Percentiles rank a stretch among this genome's conserved stretches.
These are phyloP conservation scores for Itoplectis maculator DNA, from an alignment of 2,888 invertebrate genomes.

Conservation along the genomic window DNA sequence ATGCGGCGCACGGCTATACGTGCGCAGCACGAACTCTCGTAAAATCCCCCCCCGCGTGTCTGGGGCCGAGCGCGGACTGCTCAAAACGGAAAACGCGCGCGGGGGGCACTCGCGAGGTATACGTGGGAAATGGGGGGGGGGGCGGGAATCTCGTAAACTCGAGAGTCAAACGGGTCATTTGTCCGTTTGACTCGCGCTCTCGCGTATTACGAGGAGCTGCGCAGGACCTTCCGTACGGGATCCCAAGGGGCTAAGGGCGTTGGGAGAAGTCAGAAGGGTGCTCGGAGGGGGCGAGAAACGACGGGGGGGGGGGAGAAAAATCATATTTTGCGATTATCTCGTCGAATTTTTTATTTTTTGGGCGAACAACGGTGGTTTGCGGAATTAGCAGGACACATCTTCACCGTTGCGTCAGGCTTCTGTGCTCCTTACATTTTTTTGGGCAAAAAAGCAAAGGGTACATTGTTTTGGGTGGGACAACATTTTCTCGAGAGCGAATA, in stretches of 20 bases:
- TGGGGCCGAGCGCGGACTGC: slow-evolving; percentile 35
- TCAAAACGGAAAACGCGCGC: slow-evolving; percentile 41
- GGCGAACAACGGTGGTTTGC: no score
- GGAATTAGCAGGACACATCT: no score
- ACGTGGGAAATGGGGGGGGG: slow-evolving; percentile 1
- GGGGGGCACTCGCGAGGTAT: slow-evolving; percentile 14
- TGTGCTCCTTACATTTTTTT: no score
- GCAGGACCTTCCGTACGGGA: background rate
- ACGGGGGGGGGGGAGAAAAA: no score
- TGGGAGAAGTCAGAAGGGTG: no score
- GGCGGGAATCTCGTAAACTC: slow-evolving; percentile 22
- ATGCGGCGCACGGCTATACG: background rate
- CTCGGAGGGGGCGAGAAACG: no score
- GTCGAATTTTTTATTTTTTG: background rate
- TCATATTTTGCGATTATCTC: no score
- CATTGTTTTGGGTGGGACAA: background rate
- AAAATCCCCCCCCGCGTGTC: slow-evolving; percentile 43
- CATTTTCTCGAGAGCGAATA: no score
- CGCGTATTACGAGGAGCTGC: background rate
- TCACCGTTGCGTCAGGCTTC: no score
- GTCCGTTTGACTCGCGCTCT: background rate
- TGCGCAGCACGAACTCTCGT: slow-evolving; percentile 48
- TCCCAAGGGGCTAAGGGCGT: no score
- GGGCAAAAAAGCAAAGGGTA: background rate
- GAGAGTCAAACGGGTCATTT: slow-evolving; percentile 13